These are phyloP conservation scores for Melitaea athalia DNA, from an alignment of 2,888 invertebrate species.

Conservation along the genomic window DNA sequence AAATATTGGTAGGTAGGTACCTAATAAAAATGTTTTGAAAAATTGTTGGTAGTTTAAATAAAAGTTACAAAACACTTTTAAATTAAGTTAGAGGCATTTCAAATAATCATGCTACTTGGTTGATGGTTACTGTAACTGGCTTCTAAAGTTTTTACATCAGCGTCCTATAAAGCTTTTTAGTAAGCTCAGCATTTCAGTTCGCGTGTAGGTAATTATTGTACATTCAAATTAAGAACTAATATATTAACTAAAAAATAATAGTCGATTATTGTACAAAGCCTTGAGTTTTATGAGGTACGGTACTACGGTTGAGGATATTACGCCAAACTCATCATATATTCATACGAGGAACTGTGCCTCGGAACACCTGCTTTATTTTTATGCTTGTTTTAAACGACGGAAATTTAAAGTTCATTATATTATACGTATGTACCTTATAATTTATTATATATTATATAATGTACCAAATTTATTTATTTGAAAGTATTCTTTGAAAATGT, in stretches of 20 bases:
- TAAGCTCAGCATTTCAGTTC: too few species aligned
- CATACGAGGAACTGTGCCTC: constrained; percentile 9
- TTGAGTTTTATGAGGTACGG: not conserved
- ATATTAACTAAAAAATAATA: not conserved
- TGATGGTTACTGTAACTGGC: not conserved
- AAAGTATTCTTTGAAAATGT: too few species aligned
- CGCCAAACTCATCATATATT: constrained; percentile 15
- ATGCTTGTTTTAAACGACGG: not conserved
- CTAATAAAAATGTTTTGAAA: too few species aligned
- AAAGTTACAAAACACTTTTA: too few species aligned
- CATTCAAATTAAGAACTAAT: not conserved
- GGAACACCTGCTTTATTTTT: constrained; percentile 7
- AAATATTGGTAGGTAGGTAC: too few species aligned
- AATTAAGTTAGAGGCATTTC: too few species aligned
- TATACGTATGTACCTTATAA: not conserved
- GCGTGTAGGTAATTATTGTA: not conserved
- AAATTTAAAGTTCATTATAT: not conserved
- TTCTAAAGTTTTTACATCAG: too few species aligned
- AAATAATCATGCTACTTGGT: too few species aligned
- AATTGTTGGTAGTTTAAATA: too few species aligned
- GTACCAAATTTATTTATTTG: too few species aligned
- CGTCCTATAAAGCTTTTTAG: too few species aligned
- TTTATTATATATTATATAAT: too few species aligned
- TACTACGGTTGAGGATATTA: constrained; percentile 3
- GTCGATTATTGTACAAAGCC: constrained; percentile 2